Evolutionary conservation across 2,113 vertebrate species (phyloP).

Genomic region (Neoarius graeffei): DNA sequence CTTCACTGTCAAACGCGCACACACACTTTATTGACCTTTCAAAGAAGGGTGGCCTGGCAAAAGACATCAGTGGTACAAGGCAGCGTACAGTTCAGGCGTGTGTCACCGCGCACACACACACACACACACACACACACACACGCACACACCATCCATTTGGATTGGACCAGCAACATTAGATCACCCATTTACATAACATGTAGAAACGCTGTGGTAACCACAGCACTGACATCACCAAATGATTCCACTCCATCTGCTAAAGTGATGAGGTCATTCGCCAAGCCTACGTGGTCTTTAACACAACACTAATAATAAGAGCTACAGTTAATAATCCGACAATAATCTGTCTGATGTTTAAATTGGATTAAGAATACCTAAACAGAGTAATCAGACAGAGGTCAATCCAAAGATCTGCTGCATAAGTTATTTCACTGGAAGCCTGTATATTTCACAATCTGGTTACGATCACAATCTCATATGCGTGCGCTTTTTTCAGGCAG

Average conservation of each 20-base stretch:
- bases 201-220: constrained; percentile 48
- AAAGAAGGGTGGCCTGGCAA: constrained; percentile 52
- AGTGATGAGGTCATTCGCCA: constrained; percentile 43
- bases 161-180: constrained; percentile 47
- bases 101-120: constrained; percentile 32
- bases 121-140: constrained; percentile 27
- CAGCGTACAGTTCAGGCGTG: background rate
- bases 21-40: constrained; percentile 19
- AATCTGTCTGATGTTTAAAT: background rate
- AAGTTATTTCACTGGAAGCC: background rate
- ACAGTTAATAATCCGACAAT: background rate
- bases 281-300: constrained; percentile 1
- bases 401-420: background rate
- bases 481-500: background rate
- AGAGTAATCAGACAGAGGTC: background rate
- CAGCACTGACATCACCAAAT: constrained; percentile 56
- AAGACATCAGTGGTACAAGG: constrained; percentile 38
- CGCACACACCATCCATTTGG: constrained; percentile 46
- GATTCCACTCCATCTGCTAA: constrained; percentile 50
- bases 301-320: constrained; percentile 8
- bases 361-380: background rate
- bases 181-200: constrained; percentile 60
- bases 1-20: constrained; percentile 52
- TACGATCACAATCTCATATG: background rate
- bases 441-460: background rate